phyloP scores from a whole-genome alignment of 2,113 vertebrate genomes.

The Apteryx mantelli region DNA sequence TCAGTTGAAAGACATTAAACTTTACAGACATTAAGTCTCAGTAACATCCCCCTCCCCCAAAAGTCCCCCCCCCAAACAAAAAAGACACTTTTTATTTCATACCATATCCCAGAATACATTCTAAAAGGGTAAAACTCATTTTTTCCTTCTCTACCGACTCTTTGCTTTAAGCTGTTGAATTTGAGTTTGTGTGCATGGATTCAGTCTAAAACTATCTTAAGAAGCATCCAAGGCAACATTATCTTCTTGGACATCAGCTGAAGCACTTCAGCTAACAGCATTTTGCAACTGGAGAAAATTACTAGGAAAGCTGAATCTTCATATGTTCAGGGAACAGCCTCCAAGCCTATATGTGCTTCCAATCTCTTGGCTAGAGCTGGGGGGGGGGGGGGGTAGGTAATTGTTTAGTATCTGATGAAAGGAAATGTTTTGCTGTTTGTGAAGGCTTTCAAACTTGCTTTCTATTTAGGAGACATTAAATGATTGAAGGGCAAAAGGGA shows the following conservation, averaged over 20 bases:
- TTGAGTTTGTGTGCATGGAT: not conserved
- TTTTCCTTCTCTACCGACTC: not conserved
- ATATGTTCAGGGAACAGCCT: not conserved
- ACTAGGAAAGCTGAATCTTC: not conserved
- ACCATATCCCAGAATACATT: not conserved
- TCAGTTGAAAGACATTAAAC: not conserved
- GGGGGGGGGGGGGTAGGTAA: too few relatives aligned
- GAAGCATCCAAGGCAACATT: not conserved
- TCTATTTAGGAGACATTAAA: not conserved
- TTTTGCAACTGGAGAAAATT: not conserved
- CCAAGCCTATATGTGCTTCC: rapidly evolving
- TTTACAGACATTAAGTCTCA: not conserved
- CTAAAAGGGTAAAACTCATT: not conserved
- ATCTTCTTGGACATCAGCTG: too few relatives aligned
- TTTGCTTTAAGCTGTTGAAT: not conserved
- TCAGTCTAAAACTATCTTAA: not conserved
- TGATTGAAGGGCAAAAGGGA: not conserved
- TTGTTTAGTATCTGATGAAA: not conserved
- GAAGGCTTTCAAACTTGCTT: not conserved
- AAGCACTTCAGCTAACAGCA: not conserved
- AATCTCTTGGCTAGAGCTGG: not conserved
- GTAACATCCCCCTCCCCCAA: not conserved
- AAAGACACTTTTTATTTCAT: not conserved
- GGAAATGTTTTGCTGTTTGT: not conserved
- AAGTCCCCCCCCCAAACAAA: too few relatives aligned